Evolutionary conservation across 2,113 vertebrate genomes (phyloP), one percentile per base, ranked within the genome.

Genomic region (Macheiramphus alcinus): DNA sequence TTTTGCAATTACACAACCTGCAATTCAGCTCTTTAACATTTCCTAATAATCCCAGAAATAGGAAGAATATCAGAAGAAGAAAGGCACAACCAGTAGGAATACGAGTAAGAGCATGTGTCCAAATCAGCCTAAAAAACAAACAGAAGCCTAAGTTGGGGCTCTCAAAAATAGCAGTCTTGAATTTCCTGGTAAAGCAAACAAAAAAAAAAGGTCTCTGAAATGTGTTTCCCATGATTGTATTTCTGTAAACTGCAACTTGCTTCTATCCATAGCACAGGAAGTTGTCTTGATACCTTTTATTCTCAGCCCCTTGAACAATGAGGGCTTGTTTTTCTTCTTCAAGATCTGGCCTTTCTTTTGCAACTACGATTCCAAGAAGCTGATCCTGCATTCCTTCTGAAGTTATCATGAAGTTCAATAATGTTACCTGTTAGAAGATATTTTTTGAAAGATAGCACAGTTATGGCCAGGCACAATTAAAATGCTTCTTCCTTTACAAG

Each of bases 361-460:
- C 98, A 93, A 99, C 99, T 63, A 99, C 99, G 27, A 99, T 99
- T 67, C 99, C 99, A 87, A 99, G 97, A 43, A 99, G 98, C 94
- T 99, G 99, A 94, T 99, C 99, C 80, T 99, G 98, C 98, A 99
- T 99, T 52, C 99, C 99, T 83, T 99, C 98, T 13, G 98, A 97
- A 32, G 99, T 99, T 94, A 99, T 99, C 99, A 99, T 99, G 97
- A 99, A 99, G 97, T 99, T 99, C 88, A 99, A 63, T 67, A 99
- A 96, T 3, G 99, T 99, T 62, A 99, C 99, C 99, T 99, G 59
- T 38, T 38, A 88, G 27, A 63, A 45, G 15, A 66, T 17, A n/a
- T 27, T 48, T 55, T 15, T 73, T 50, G 47, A 68, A n/a, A 87
- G 9, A 56, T 21, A 45, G 29, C 20, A 90, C 7, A 38, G 18